Percentiles rank a stretch among this genome's conserved stretches.
Conservation (phyloP, 2,113 vertebrate species). For the Tympanuchus pallidicinctus region DNA sequence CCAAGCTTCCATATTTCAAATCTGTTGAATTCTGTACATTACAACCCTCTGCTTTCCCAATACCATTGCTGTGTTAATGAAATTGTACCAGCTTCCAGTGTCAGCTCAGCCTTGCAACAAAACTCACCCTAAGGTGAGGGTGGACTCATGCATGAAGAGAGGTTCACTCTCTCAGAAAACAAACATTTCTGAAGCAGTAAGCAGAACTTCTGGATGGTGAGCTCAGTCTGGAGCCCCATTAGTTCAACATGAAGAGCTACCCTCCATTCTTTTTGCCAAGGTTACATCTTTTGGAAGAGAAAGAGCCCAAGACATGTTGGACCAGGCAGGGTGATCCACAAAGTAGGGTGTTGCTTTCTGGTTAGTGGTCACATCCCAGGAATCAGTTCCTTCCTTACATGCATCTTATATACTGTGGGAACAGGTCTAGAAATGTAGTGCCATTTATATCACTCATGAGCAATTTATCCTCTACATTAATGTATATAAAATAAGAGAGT, state of each 20-base stretch:
- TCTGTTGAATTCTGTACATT: background rate
- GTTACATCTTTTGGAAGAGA: background rate
- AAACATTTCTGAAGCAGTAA: background rate
- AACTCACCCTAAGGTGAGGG: background rate
- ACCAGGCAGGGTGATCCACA: background rate
- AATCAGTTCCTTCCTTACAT: too few relatives aligned
- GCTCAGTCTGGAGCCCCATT: background rate
- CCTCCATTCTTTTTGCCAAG: background rate
- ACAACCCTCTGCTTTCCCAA: background rate
- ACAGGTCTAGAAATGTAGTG: too few relatives aligned
- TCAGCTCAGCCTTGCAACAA: too few relatives aligned
- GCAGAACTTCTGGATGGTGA: background rate
- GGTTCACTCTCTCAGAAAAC: background rate
- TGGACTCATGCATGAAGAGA: background rate
- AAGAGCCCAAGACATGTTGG: background rate
- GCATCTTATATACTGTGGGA: too few relatives aligned
- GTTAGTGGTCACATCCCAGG: too few relatives aligned
- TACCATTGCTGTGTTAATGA: background rate
- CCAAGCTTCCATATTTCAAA: background rate
- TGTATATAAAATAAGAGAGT: background rate
- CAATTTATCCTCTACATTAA: background rate
- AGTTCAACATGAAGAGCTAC: background rate
- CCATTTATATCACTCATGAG: background rate
- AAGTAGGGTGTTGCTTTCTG: background rate
- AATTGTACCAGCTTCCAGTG: background rate